Evolutionary conservation across 2,797 vertebrate genomes (phyloP).

Genomic region (Silurus lanzhouensis): DNA sequence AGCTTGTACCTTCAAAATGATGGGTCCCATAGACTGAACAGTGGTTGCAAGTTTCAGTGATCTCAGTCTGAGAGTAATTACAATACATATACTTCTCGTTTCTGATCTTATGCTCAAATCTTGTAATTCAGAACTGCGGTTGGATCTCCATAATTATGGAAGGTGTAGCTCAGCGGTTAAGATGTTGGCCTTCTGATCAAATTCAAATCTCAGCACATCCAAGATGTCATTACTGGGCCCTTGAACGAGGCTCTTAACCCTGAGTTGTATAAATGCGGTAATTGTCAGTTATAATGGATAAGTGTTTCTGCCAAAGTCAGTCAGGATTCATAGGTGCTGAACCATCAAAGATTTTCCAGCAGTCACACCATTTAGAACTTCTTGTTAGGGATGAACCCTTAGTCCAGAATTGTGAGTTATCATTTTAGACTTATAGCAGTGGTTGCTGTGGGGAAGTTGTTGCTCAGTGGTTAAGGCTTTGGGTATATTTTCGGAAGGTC

Average conservation of each 20-base stretch:
- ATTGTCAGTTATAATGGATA: too few species aligned
- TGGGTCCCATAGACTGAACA: background rate
- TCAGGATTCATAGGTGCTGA: background rate
- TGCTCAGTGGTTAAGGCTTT: too few species aligned
- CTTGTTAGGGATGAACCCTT: background rate
- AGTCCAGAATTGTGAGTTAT: background rate
- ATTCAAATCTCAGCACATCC: too few species aligned
- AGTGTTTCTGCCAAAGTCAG: background rate
- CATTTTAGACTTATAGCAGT: background rate
- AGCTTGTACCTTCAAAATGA: background rate
- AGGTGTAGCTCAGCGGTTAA: too few species aligned
- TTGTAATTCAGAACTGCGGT: background rate
- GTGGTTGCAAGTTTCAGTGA: background rate
- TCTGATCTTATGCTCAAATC: too few species aligned
- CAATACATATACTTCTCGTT: background rate
- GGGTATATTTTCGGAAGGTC: too few species aligned
- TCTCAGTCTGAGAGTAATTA: background rate
- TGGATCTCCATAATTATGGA: too few species aligned
- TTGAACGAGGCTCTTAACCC: too few species aligned
- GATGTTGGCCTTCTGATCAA: too few species aligned
- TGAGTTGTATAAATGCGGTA: too few species aligned
- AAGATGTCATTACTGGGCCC: too few species aligned
- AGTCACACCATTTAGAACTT: background rate
- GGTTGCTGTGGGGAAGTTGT: background rate
- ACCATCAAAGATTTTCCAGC: too few species aligned